These are phyloP conservation scores for Tetranychus truncatus DNA, from an alignment of 2,888 invertebrate species.

Conservation along the genomic window DNA sequence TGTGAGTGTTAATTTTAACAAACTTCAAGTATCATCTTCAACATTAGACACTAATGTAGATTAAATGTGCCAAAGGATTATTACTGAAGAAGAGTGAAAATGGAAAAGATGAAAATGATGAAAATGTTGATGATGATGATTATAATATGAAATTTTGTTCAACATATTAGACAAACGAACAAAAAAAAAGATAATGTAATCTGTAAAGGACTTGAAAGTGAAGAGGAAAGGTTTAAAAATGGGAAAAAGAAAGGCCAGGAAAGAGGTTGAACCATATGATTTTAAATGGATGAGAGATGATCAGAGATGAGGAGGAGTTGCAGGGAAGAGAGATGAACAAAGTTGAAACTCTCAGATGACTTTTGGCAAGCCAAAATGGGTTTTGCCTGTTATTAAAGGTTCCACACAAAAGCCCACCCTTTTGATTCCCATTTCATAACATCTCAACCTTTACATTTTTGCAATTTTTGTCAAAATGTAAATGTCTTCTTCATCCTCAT, in stretches of 20 bases:
- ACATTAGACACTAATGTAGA: neutral
- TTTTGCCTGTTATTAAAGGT: neutral
- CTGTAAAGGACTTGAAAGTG: too few relatives aligned
- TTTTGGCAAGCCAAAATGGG: neutral
- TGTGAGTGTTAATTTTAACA: too few relatives aligned
- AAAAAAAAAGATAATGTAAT: too few relatives aligned
- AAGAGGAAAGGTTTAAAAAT: neutral
- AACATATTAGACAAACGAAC: too few relatives aligned
- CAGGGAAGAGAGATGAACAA: neutral
- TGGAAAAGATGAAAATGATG: neutral
- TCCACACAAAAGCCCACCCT: neutral
- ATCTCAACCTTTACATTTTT: neutral
- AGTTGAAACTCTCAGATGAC: neutral
- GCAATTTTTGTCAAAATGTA: neutral
- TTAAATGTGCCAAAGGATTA: slow-evolving; percentile 1
- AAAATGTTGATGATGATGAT: neutral
- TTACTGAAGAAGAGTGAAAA: neutral
- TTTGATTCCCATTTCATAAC: neutral
- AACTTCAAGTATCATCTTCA: neutral
- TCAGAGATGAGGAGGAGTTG: neutral
- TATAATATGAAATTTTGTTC: neutral
- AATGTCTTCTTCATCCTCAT: neutral
- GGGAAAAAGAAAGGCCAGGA: neutral
- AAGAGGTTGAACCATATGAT: neutral
- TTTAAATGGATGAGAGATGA: neutral